Percentiles rank a stretch among this genome's conserved stretches.
Conservation (phyloP, 1,140 invertebrate species). For the Bicyclus anynana region DNA sequence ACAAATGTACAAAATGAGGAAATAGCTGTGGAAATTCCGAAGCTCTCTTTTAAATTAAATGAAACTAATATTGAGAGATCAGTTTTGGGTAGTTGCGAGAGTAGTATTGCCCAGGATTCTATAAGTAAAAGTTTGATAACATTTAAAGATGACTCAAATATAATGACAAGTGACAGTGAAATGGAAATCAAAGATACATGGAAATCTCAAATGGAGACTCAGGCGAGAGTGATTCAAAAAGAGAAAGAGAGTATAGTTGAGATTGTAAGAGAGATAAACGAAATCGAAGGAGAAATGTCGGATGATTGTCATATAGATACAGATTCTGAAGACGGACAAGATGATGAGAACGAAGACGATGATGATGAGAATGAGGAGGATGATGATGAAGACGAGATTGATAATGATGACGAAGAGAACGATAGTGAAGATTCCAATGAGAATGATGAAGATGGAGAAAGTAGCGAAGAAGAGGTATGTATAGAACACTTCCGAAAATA, state of each 20-base stretch:
- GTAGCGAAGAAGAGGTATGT: conserved; percentile 3
- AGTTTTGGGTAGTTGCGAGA: conserved; percentile 43
- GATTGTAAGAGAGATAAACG: conserved; percentile 61
- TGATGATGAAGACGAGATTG: conserved; percentile 28
- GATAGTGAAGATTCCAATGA: no score
- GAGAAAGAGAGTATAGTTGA: conserved; percentile 65
- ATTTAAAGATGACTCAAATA: conserved; percentile 39
- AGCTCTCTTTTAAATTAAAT: conserved; percentile 30
- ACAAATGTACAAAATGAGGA: background rate
- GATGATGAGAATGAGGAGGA: conserved; percentile 30
- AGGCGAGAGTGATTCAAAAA: conserved; percentile 51
- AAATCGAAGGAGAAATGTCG: conserved; percentile 56
- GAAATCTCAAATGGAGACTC: conserved; percentile 31
- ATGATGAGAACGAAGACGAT: conserved; percentile 24
- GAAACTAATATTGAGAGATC: conserved; percentile 48
- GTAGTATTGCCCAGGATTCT: conserved; percentile 34
- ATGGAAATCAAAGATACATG: conserved; percentile 45
- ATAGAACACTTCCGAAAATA: no score
- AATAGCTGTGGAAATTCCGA: conserved; percentile 3
- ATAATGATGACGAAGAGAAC: conserved; percentile 19
- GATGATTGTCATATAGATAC: conserved; percentile 33
- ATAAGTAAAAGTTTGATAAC: conserved; percentile 13
- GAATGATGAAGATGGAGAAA: conserved; percentile 20
- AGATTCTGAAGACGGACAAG: conserved; percentile 25
- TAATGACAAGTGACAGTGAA: conserved; percentile 65